Evolutionary conservation across 1,140 invertebrate species (phyloP), one percentile per base, ranked within the genome.

Genomic region (Drosophila mayri): DNA sequence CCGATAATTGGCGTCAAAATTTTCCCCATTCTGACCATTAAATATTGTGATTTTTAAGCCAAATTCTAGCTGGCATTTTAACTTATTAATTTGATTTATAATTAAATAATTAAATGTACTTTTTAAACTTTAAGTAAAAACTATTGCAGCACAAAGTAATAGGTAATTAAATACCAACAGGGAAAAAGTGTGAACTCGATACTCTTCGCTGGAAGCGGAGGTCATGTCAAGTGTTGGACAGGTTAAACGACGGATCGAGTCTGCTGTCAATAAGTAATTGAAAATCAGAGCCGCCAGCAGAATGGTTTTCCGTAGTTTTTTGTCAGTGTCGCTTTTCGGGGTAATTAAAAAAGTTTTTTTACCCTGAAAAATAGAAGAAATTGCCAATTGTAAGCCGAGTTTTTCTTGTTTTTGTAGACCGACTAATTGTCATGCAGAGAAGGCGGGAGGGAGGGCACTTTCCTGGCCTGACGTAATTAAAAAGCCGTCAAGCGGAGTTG

Each of bases 261-360:
- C 57, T 61, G 28, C 59, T 81, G 76, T 88, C 84, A 88, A 84
- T 88, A 79, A 78, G 83, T 88, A 88, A 88, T 88, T 88, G 85
- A 88, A 88, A 84, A 75, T 77, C 76, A 61, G 59, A 47, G 77
- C 80, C 62, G 37, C 40, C 50, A 74, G 60, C 67, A 30, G 44
- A 54, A 54, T 54, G 58, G 22, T 50, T 54, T 64, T 4, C 61
- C 20, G 37, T 43, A 52, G 65, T 52, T 68, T 67, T 76, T 76
- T 38, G 35, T 22, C 54, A 46, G 41, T 70, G 66, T 71, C 47
- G 38, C 62, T 74, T 86, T 86, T 70, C 47, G 59, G 59, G 84
- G 85, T 88, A 88, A 90, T 88, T 88, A 88, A 88, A 88, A 88
- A 87, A 88, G 43, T 90, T 88, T 87, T 88, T 70, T 32, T 30